Evolutionary conservation across 2,797 vertebrate species (phyloP).

Genomic region (Balearica regulorum): DNA sequence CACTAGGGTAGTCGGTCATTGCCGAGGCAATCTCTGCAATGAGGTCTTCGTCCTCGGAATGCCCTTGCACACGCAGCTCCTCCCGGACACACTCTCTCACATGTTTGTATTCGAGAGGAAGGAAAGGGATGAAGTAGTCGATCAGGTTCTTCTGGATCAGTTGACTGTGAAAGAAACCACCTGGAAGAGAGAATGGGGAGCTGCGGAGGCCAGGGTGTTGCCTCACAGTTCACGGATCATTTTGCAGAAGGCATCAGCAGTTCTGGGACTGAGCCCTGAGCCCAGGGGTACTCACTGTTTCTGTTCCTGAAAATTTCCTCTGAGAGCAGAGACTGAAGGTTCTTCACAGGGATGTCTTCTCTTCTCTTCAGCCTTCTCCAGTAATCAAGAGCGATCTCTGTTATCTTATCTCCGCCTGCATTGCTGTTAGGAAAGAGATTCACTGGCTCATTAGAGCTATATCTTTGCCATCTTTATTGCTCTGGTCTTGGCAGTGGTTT

Average conservation of each 20-base stretch:
- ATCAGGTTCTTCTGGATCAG: constrained; percentile 86
- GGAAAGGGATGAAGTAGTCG: constrained; percentile 87
- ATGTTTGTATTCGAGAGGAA: constrained; percentile 84
- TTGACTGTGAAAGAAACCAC: constrained; percentile 83
- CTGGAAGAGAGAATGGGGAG: constrained; percentile 50
- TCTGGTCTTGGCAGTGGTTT: neutral
- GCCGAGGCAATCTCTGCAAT: constrained; percentile 75
- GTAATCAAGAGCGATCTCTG: constrained; percentile 76
- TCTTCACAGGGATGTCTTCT: constrained; percentile 79
- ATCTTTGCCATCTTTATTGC: neutral
- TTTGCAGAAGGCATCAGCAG: neutral
- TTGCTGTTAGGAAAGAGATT: constrained; percentile 72
- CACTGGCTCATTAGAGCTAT: neutral
- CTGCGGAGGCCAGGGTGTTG: neutral
- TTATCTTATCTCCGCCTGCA: constrained; percentile 81
- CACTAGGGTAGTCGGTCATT: constrained; percentile 79
- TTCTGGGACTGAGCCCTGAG: neutral
- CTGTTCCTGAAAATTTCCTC: constrained; percentile 83
- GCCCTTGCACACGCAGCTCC: constrained; percentile 73
- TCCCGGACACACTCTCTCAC: constrained; percentile 78
- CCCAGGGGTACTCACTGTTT: constrained; percentile 75
- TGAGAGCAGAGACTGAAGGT: constrained; percentile 77
- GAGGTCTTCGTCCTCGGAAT: neutral
- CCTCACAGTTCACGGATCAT: neutral
- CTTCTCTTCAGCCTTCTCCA: constrained; percentile 76